phyloP scores from a whole-genome alignment of 2,113 vertebrate species.

The Chamaea fasciata region DNA sequence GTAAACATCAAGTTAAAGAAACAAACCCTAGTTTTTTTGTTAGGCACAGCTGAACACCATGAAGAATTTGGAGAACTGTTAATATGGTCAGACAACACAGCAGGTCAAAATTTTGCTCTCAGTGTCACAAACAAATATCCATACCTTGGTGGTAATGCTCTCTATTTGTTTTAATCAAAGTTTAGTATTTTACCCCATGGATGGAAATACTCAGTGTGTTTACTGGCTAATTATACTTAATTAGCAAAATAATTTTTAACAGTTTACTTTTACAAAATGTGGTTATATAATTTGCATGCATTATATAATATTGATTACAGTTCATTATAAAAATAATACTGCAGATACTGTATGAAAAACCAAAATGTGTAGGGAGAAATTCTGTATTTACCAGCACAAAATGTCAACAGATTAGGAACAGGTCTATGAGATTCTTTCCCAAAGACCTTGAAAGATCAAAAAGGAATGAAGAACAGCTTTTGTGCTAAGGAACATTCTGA shows the following conservation, averaged over 20 bases:
- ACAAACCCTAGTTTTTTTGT: background rate
- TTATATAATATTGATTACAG: background rate
- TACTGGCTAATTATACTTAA: background rate
- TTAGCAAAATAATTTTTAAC: background rate
- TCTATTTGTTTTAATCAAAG: background rate
- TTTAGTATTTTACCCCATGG: background rate
- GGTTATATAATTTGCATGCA: background rate
- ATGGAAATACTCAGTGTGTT: background rate
- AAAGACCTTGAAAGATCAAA: background rate
- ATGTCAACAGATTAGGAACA: background rate
- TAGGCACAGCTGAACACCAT: background rate
- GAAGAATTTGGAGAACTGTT: background rate
- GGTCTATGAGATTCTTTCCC: background rate
- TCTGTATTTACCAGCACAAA: background rate
- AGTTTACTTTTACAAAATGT: background rate
- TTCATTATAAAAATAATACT: background rate
- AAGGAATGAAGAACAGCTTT: background rate
- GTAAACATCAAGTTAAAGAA: background rate
- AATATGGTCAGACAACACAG: background rate
- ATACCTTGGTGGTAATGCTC: rapidly evolving
- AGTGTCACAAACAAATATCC: background rate
- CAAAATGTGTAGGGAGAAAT: background rate
- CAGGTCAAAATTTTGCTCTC: background rate
- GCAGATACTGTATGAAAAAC: background rate
- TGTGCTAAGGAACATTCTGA: background rate